Evolutionary conservation across 2,113 vertebrate species (phyloP).

Genomic region (Brachyhypopomus occidentalis): DNA sequence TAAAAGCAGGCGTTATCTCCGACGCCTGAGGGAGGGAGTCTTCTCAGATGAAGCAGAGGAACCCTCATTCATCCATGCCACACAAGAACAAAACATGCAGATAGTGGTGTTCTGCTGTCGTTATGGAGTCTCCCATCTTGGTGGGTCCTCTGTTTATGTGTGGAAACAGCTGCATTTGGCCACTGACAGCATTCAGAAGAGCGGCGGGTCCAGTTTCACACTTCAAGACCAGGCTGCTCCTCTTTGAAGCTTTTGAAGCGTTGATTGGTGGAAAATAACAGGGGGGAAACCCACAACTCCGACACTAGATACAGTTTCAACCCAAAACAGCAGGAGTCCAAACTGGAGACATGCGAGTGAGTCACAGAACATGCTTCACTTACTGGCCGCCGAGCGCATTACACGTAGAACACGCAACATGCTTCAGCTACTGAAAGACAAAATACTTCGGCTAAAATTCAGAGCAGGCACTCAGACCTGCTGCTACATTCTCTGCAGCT

Average conservation of each 20-base stretch:
- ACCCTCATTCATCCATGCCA: not conserved
- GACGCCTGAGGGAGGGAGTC: constrained; percentile 43
- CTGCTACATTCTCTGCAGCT: not conserved
- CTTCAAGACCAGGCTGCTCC: constrained; percentile 26
- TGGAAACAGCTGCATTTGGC: constrained; percentile 59
- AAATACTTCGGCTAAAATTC: not conserved
- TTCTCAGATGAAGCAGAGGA: constrained; percentile 30
- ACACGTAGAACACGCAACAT: not conserved
- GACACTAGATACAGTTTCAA: constrained; percentile 19
- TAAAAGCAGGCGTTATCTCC: constrained; percentile 31
- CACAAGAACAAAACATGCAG: not conserved
- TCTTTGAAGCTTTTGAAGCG: constrained; percentile 55
- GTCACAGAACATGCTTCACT: constrained; percentile 9
- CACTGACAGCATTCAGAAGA: constrained; percentile 14
- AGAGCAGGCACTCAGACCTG: not conserved
- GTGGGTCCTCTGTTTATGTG: constrained; percentile 38
- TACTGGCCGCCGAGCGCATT: not conserved
- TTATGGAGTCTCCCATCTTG: constrained; percentile 26
- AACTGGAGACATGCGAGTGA: constrained; percentile 12
- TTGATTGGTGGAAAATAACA: constrained; percentile 42
- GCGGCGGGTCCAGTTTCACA: constrained; percentile 33
- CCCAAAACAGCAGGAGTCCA: not conserved
- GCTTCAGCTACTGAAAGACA: not conserved
- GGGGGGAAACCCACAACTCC: not conserved
- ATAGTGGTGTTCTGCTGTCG: not conserved